Evolutionary conservation across 2,113 vertebrate genomes (phyloP).

Genomic region (Verasper variegatus): DNA sequence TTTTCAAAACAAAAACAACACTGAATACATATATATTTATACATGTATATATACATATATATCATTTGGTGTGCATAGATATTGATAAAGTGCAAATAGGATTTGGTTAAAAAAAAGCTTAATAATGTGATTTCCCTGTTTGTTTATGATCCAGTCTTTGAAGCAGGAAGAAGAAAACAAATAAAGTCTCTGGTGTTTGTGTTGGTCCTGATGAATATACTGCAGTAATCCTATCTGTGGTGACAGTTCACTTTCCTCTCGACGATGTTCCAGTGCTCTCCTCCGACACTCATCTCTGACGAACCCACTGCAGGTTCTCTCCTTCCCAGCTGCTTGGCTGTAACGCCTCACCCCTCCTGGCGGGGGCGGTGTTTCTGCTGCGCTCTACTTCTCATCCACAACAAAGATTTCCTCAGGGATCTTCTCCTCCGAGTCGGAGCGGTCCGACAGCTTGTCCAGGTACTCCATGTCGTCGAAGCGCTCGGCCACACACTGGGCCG

Average conservation of each 20-base stretch:
- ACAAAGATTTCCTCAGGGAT: slow-evolving; percentile 88
- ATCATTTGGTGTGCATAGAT: slow-evolving; percentile 83
- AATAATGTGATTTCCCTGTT: slow-evolving; percentile 74
- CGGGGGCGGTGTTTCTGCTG: slow-evolving; percentile 37
- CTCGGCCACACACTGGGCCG: slow-evolving; percentile 93
- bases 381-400: slow-evolving; percentile 85
- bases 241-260: slow-evolving; percentile 8
- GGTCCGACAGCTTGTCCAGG: slow-evolving; percentile 88
- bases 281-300: background rate
- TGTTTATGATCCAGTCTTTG: slow-evolving; percentile 43
- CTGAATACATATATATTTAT: slow-evolving; percentile 18
- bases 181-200: background rate
- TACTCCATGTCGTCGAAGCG: slow-evolving; percentile 90
- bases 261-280: slow-evolving; percentile 27
- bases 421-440: slow-evolving; percentile 92
- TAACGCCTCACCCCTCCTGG: slow-evolving; percentile 32
- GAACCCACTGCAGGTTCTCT: background rate
- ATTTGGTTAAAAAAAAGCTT: slow-evolving; percentile 86
- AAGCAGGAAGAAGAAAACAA: slow-evolving; percentile 19
- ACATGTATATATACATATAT: slow-evolving; percentile 13
- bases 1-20: slow-evolving; percentile 38
- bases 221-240: background rate
- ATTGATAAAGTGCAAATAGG: slow-evolving; percentile 93
- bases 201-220: slow-evolving; percentile 13
- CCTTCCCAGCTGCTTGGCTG: slow-evolving; percentile 31